A percentile compares a stretch with the other conserved stretches of the same genome.
These are phyloP conservation scores for Pyrrhia umbra DNA, from an alignment of 2,888 invertebrate genomes.

Conservation along the genomic window DNA sequence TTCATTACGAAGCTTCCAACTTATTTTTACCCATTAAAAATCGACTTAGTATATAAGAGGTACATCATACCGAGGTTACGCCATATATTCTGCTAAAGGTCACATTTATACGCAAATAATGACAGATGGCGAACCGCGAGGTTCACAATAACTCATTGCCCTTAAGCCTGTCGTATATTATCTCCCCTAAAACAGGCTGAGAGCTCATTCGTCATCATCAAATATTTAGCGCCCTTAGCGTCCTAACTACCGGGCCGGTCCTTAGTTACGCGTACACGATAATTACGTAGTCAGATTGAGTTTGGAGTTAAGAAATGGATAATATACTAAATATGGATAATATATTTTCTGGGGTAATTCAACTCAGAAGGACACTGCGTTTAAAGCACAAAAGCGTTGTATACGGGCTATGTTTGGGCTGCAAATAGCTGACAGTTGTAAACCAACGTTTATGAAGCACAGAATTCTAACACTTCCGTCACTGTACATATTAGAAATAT, in stretches of 20 bases:
- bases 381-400: too few relatives aligned
- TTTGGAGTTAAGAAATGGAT: not conserved
- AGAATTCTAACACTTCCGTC: too few relatives aligned
- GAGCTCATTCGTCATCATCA: slow-evolving; percentile 42
- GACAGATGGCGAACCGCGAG: slow-evolving; percentile 40
- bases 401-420: too few relatives aligned
- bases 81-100: slow-evolving; percentile 42
- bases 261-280: too few relatives aligned
- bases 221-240: slow-evolving; percentile 34
- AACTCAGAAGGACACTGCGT: too few relatives aligned
- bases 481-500: too few relatives aligned
- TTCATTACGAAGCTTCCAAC: not conserved
- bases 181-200: slow-evolving; percentile 24
- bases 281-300: not conserved
- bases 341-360: too few relatives aligned
- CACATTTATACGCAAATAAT: slow-evolving; percentile 57
- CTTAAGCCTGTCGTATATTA: slow-evolving; percentile 31
- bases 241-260: slow-evolving; percentile 2
- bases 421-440: too few relatives aligned
- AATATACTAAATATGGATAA: too few relatives aligned
- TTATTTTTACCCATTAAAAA: slow-evolving; percentile 11
- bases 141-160: slow-evolving; percentile 46
- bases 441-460: too few relatives aligned
- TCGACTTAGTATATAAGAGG: not conserved
- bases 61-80: slow-evolving; percentile 15